Evolutionary conservation across 2,113 vertebrate genomes (phyloP).

Genomic region (Cricetomys ansorgei): DNA sequence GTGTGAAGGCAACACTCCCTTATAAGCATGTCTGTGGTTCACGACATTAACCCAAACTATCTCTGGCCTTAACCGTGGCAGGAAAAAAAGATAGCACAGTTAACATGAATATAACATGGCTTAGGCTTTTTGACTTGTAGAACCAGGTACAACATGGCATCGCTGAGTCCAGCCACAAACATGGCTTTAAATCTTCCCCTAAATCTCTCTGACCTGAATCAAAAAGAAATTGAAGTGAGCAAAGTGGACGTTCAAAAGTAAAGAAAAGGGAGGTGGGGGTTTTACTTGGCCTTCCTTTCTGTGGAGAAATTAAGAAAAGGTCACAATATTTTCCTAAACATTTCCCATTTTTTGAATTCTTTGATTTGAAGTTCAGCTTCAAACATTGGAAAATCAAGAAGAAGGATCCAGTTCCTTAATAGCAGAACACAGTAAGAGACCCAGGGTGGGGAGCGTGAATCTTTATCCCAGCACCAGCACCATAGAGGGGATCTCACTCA

Average conservation of each 20-base stretch:
- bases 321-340: conserved; percentile 26
- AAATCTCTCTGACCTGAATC: not conserved
- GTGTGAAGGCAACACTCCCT: not conserved
- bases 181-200: not conserved
- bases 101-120: not conserved
- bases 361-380: conserved; percentile 64
- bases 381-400: conserved; percentile 62
- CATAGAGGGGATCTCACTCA: not conserved
- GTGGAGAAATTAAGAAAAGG: conserved; percentile 55
- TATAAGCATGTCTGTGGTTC: not conserved
- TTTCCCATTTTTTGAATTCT: conserved; percentile 67
- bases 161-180: not conserved
- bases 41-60: not conserved
- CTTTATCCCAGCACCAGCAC: conserved; percentile 59
- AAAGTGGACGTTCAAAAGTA: not conserved
- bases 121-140: not conserved
- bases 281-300: conserved; percentile 49
- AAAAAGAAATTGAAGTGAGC: not conserved
- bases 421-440: conserved; percentile 49
- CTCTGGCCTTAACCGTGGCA: conserved; percentile 1
- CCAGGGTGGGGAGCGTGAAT: conserved; percentile 34
- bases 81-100: not conserved
- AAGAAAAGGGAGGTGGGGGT: not conserved
- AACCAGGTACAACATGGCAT: not conserved
- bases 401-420: conserved; percentile 69